Evolutionary conservation across 2,797 vertebrate species (phyloP).

Genomic region (Spheniscus humboldti): DNA sequence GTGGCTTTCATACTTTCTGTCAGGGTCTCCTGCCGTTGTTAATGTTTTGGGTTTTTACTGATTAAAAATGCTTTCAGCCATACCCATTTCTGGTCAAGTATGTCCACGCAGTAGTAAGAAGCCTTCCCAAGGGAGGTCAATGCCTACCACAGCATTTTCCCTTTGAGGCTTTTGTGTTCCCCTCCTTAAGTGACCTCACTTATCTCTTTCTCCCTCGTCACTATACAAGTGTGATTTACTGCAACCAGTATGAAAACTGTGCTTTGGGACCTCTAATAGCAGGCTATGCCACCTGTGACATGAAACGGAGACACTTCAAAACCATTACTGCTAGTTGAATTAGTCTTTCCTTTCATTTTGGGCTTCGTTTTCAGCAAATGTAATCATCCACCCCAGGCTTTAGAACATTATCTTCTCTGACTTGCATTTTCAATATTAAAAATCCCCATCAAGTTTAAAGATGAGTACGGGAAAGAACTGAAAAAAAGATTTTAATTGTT

Average conservation of each 20-base stretch:
- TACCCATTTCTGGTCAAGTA: neutral
- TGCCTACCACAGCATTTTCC: neutral
- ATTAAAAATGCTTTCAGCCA: neutral
- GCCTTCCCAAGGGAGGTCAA: neutral
- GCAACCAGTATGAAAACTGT: neutral
- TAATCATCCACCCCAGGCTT: neutral
- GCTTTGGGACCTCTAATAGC: neutral
- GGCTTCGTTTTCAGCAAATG: constrained; percentile 5
- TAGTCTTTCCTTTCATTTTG: neutral
- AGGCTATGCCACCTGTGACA: neutral
- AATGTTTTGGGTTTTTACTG: accelerated
- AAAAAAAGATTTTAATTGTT: neutral
- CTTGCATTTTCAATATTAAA: neutral
- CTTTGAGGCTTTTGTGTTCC: neutral
- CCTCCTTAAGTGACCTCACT: neutral
- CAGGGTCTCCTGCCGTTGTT: neutral
- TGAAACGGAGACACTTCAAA: neutral
- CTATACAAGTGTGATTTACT: neutral
- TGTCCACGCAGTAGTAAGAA: neutral
- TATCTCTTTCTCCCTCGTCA: neutral
- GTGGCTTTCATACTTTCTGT: neutral
- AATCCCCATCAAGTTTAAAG: neutral
- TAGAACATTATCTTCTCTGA: neutral
- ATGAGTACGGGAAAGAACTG: neutral
- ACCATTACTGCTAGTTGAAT: neutral